Evolutionary conservation across 2,113 vertebrate species (phyloP), one percentile per base, ranked within the genome.

Genomic region (Ictalurus furcatus): DNA sequence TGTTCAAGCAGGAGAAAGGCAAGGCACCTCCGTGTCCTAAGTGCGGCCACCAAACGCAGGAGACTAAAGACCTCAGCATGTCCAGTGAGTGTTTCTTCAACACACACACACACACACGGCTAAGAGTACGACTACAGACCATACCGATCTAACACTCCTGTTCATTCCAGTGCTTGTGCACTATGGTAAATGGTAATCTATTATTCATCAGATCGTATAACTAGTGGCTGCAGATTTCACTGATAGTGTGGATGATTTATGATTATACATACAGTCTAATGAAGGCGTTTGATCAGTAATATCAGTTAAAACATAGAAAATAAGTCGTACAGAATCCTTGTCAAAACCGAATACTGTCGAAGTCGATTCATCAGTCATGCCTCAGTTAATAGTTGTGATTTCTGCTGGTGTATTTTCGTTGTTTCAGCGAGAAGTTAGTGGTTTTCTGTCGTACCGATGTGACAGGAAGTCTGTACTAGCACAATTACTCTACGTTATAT

Each of bases 41-140:
- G 91, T 99, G 98, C 90, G 98, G 98, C 28, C 98, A 99, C 1
- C 97, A 99, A 94, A 99, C 98, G 1, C 98, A 99, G 93, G 96
- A 99, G 95, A 99, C 98, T 44, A 99, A 99, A 95, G 97, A 99
- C 87, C 96, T 99, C 86, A 99, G 98, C 98, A 99, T 99, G 97
- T 99, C 98, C 92, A 99, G 98, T 99, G 95, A 98, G 98, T 96
- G 1, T 21, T 48, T 63, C 25, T 52, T 63, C 30, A 58, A 25
- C 48, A 21, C n/a, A 37, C 56, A 59, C 79, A 59, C 54, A 54
- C 78, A 28, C 25, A 17, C 73, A 76, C 7, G 2, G 63, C 63
- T 67, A 67, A 12, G 63, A 28, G 63, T 11, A n/a, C 4, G 11
- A n/a, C 25, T 34, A 71, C 67, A 34, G 23, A n/a, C 14, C n/a